Conservation (phyloP, 2,888 invertebrate species). For the Spilarctia lutea region DNA sequence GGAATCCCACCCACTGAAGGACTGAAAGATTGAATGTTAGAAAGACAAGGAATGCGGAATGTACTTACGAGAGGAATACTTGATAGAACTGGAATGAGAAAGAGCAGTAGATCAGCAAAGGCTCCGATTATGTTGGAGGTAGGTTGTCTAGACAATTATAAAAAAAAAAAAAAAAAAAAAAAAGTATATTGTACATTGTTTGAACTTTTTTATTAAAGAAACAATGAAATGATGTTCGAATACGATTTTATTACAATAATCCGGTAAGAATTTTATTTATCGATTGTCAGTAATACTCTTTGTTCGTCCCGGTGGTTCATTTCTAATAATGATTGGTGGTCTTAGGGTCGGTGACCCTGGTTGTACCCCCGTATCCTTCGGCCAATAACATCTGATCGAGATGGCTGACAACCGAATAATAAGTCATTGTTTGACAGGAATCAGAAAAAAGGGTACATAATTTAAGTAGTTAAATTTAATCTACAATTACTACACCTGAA, state of each 20-base stretch:
- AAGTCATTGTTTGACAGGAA: conserved; percentile 16
- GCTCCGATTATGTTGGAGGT: no score
- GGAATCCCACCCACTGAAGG: no score
- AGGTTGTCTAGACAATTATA: no score
- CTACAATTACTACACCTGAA: conserved; percentile 7
- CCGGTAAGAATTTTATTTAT: conserved; percentile 26
- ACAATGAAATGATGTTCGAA: not conserved
- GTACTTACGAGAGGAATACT: no score
- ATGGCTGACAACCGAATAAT: conserved; percentile 40
- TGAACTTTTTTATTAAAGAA: not conserved
- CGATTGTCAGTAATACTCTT: conserved; percentile 30
- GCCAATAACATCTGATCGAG: conserved; percentile 39
- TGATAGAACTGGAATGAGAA: no score
- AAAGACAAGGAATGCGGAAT: no score
- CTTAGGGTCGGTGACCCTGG: conserved; percentile 63
- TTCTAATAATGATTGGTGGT: conserved; percentile 42
- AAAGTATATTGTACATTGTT: not conserved
- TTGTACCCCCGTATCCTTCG: conserved; percentile 59
- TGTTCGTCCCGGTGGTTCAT: conserved; percentile 39
- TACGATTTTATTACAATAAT: conserved; percentile 14
- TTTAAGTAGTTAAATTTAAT: conserved; percentile 18
- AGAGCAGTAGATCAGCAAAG: no score
- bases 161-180: no score
- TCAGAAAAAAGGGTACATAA: conserved; percentile 21
- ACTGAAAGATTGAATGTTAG: no score